Evolutionary conservation across 2,888 invertebrate genomes (phyloP).

Genomic region (Caenorhabditis becei): DNA sequence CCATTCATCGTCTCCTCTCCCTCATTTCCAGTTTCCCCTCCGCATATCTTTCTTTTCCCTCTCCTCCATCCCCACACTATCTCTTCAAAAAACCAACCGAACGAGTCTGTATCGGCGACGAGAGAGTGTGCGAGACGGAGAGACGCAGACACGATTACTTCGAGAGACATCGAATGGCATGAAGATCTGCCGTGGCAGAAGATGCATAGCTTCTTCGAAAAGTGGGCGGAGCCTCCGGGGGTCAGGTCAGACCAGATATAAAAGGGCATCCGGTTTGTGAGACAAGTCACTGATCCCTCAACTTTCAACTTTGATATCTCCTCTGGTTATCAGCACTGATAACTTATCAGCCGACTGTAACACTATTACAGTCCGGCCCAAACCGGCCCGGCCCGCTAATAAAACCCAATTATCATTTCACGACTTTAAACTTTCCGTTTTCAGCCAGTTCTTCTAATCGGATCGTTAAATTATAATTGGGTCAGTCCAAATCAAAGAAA

Average conservation of each 20-base stretch:
- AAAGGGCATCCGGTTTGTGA: constrained; percentile 48
- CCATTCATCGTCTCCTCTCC: constrained; percentile 8
- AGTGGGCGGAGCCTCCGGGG: constrained; percentile 24
- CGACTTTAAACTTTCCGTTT: constrained; percentile 1
- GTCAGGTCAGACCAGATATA: constrained; percentile 39
- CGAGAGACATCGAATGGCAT: constrained; percentile 20
- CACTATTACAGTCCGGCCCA: not conserved
- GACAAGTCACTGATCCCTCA: constrained; percentile 19
- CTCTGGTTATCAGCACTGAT: not conserved
- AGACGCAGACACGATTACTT: constrained; percentile 41
- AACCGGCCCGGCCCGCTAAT: not conserved
- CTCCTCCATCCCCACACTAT: constrained; percentile 16
- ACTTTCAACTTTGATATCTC: constrained; percentile 52
- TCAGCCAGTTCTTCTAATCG: not conserved
- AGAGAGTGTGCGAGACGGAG: constrained; percentile 29
- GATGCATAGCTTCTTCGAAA: constrained; percentile 16
- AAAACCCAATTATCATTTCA: not conserved
- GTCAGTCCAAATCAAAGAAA: not conserved
- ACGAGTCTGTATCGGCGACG: constrained; percentile 40
- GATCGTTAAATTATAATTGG: not conserved
- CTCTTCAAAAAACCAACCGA: constrained; percentile 29
- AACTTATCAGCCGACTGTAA: not conserved
- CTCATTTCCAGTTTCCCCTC: constrained; percentile 32
- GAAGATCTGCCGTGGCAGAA: not conserved
- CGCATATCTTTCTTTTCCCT: constrained; percentile 14